Percentiles rank a stretch among this genome's conserved stretches.
phyloP scores from a whole-genome alignment of 2,113 vertebrate species.

The Bostrychus sinensis region DNA sequence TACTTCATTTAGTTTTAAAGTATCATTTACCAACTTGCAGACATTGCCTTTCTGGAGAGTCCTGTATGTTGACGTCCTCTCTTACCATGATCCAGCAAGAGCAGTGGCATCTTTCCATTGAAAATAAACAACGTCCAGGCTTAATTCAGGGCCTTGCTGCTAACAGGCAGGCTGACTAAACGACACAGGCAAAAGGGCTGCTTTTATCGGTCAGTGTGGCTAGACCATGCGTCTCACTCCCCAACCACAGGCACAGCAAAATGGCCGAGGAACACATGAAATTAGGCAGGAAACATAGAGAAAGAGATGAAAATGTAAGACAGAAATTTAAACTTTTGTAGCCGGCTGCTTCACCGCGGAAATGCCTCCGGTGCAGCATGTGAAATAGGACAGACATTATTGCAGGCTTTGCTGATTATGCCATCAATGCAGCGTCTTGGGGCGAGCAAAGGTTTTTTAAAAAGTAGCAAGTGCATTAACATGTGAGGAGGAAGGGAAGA shows the following conservation, averaged over 20 bases:
- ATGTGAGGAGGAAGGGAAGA: conserved; percentile 31
- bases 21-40: conserved; percentile 5
- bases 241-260: conserved; percentile 46
- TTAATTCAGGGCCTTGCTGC: conserved; percentile 38
- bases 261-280: background rate
- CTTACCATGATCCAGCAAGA: background rate
- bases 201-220: conserved; percentile 61
- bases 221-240: conserved; percentile 66
- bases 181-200: conserved; percentile 46
- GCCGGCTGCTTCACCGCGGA: conserved; percentile 35
- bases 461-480: conserved; percentile 58
- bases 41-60: conserved; percentile 4
- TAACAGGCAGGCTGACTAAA: conserved; percentile 51
- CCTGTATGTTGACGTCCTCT: background rate
- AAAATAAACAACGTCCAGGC: conserved; percentile 12
- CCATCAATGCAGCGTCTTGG: conserved; percentile 52
- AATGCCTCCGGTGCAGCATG: conserved; percentile 35
- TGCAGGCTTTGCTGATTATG: conserved; percentile 51
- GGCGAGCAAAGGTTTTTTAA: conserved; percentile 42
- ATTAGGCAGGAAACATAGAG: conserved; percentile 7
- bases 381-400: conserved; percentile 36
- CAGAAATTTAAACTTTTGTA: conserved; percentile 35
- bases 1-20: too few relatives aligned
- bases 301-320: conserved; percentile 33
- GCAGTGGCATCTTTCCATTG: background rate